These are phyloP conservation scores for Spodoptera littoralis DNA, from an alignment of 2,888 invertebrate genomes.

Conservation along the genomic window DNA sequence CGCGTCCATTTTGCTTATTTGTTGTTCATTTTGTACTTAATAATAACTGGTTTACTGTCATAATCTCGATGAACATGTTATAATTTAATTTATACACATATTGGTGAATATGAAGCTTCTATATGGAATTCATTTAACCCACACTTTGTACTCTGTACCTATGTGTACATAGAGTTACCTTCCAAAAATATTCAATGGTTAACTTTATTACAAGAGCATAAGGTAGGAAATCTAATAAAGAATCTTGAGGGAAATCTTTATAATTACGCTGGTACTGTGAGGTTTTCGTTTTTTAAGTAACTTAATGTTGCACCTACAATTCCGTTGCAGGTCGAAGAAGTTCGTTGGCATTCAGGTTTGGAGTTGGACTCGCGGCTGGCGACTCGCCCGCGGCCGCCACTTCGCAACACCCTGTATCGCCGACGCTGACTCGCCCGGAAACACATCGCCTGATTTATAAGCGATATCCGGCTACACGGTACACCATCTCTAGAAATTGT, in stretches of 20 bases:
- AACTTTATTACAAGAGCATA: too few relatives aligned
- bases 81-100: constrained; percentile 7
- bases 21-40: constrained; percentile 12
- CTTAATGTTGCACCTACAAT: constrained; percentile 27
- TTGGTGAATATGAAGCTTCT: too few relatives aligned
- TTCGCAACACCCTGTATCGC: constrained; percentile 20
- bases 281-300: constrained; percentile 9
- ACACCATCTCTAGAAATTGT: constrained; percentile 57
- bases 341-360: constrained; percentile 42
- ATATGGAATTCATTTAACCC: too few relatives aligned
- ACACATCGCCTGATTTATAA: constrained; percentile 75
- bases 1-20: constrained; percentile 5
- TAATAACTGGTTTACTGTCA: constrained; percentile 16
- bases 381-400: constrained; percentile 53
- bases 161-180: too few relatives aligned
- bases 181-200: too few relatives aligned
- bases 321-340: constrained; percentile 25
- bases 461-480: constrained; percentile 72
- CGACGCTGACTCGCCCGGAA: constrained; percentile 64
- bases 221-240: too few relatives aligned
- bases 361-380: constrained; percentile 57
- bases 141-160: too few relatives aligned
- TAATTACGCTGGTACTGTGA: too few relatives aligned
- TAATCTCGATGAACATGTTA: constrained; percentile 17
- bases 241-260: too few relatives aligned